Evolutionary conservation across 2,888 invertebrate genomes (phyloP).

Genomic region (Napeogenes inachia): DNA sequence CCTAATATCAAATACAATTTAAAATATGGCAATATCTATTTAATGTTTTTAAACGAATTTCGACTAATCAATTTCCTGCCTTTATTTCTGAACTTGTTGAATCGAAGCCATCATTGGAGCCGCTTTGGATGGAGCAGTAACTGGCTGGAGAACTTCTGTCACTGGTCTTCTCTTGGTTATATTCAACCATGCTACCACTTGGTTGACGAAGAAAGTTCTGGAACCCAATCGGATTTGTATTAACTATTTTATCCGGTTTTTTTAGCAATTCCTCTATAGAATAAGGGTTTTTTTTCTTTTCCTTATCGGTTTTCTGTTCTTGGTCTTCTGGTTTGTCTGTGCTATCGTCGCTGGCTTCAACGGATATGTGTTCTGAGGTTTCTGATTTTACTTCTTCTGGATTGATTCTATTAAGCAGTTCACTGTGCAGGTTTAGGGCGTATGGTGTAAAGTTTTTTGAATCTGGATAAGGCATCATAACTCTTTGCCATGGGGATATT

Average conservation of each 20-base stretch:
- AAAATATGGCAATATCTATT: neutral
- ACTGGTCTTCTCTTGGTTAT: conserved; percentile 53
- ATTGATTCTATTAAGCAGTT: conserved; percentile 58
- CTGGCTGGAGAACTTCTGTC: conserved; percentile 70
- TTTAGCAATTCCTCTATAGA: conserved; percentile 92
- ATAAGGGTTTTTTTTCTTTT: conserved; percentile 87
- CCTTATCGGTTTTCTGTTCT: conserved; percentile 64
- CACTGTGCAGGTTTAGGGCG: conserved; percentile 56
- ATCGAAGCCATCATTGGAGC: conserved; percentile 66
- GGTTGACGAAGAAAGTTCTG: conserved; percentile 76
- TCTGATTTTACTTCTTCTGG: conserved; percentile 67
- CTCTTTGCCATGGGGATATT: conserved; percentile 77
- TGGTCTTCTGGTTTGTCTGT: conserved; percentile 71
- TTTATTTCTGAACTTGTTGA: conserved; percentile 62
- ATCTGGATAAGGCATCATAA: conserved; percentile 75
- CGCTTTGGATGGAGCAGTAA: conserved; percentile 65
- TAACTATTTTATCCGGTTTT: conserved; percentile 83
- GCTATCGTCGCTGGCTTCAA: conserved; percentile 80
- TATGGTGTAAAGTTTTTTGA: conserved; percentile 63
- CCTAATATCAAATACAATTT: neutral
- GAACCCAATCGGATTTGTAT: conserved; percentile 54
- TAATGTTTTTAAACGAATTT: neutral
- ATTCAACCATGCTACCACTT: conserved; percentile 77
- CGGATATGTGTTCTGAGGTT: conserved; percentile 67
- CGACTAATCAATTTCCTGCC: conserved; percentile 51